Conservation (phyloP, 2,888 invertebrate species). For the Parascotia fuliginaria region DNA sequence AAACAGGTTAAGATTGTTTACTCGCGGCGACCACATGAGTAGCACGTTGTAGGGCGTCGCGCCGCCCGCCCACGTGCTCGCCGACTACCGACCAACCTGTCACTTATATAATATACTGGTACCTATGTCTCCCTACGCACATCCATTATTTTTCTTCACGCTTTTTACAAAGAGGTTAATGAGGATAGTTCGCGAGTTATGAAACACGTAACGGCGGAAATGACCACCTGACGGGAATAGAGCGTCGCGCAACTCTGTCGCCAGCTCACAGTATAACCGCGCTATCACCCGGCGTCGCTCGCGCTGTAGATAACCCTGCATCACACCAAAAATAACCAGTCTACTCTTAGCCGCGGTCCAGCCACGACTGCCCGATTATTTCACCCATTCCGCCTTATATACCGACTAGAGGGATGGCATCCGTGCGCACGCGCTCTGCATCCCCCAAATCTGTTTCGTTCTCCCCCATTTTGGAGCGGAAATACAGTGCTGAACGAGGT, state of each 20-base stretch:
- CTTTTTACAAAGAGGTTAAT: conserved; percentile 71
- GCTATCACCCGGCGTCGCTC: conserved; percentile 78
- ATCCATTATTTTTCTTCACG: conserved; percentile 56
- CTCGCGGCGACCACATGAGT: conserved; percentile 45
- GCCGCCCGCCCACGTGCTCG: conserved; percentile 68
- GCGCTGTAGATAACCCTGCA: conserved; percentile 77
- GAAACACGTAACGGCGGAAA: conserved; percentile 77
- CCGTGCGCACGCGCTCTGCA: conserved; percentile 88
- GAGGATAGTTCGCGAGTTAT: conserved; percentile 74
- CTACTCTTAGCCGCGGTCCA: conserved; percentile 75
- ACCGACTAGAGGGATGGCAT: conserved; percentile 82
- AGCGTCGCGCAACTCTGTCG: conserved; percentile 76
- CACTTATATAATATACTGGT: conserved; percentile 59
- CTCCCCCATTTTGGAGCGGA: conserved; percentile 86
- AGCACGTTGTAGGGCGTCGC: conserved; percentile 57
- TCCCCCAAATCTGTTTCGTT: conserved; percentile 88
- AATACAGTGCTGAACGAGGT: conserved; percentile 79
- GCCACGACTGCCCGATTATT: conserved; percentile 75
- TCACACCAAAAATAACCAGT: conserved; percentile 80
- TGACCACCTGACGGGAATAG: conserved; percentile 85
- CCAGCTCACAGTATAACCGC: conserved; percentile 78
- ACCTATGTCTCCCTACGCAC: conserved; percentile 42
- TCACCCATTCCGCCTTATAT: conserved; percentile 71
- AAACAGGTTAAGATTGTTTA: conserved; percentile 48
- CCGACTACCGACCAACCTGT: conserved; percentile 39